Evolutionary conservation across 2,888 invertebrate genomes (phyloP).

Genomic region (Nomada hirtipes): DNA sequence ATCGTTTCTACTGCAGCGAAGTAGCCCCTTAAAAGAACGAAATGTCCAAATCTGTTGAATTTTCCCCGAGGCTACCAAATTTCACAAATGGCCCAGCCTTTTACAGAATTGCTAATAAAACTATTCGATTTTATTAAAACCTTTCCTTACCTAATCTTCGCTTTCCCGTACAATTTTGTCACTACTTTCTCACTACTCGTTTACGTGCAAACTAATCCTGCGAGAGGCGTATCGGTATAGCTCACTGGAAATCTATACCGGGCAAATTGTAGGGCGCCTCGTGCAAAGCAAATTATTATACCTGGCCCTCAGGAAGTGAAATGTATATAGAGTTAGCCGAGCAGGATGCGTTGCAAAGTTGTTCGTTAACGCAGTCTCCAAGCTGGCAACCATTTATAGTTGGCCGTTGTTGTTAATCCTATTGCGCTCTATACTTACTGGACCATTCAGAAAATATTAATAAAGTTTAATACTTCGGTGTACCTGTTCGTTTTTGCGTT

Average conservation of each 20-base stretch:
- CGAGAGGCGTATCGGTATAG: too few species aligned
- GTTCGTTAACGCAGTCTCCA: conserved; percentile 1
- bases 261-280: not conserved
- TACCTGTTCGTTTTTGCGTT: too few species aligned
- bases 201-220: too few species aligned
- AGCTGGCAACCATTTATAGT: not conserved
- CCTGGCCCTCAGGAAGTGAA: not conserved
- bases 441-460: conserved; percentile 12
- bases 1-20: conserved; percentile 5
- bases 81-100: not conserved
- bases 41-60: not conserved
- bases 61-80: not conserved
- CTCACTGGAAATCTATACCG: too few species aligned
- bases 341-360: not conserved
- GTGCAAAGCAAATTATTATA: not conserved
- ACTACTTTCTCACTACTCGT: too few species aligned
- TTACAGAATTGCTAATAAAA: too few species aligned
- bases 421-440: conserved; percentile 6
- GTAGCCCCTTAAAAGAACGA: not conserved
- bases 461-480: conserved; percentile 14
- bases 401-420: conserved; percentile 33
- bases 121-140: too few species aligned
- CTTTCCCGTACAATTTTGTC: not conserved
- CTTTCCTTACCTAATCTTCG: not conserved
- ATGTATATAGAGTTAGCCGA: too few species aligned